Evolutionary conservation across 2,797 vertebrate genomes (phyloP).

Genomic region (Leptoclinus maculatus): DNA sequence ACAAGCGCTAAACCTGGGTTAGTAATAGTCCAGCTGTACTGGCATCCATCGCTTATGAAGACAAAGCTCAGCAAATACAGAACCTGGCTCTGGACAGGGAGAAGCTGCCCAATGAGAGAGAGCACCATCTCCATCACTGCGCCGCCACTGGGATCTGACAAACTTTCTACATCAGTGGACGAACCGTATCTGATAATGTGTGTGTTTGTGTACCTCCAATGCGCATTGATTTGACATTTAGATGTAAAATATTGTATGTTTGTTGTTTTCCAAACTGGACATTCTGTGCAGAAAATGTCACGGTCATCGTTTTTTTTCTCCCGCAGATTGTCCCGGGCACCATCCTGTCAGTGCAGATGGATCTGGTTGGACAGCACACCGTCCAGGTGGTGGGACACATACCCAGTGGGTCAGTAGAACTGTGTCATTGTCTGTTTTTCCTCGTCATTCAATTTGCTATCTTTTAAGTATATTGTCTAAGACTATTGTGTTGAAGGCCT

Average conservation of each 20-base stretch:
- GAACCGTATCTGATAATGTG: not conserved
- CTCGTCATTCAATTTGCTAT: not conserved
- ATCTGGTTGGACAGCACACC: slow-evolving; percentile 67
- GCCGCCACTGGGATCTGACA: not conserved
- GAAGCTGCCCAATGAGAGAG: not conserved
- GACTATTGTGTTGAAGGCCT: not conserved
- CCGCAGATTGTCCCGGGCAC: slow-evolving; percentile 71
- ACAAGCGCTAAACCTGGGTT: not conserved
- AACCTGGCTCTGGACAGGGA: not conserved
- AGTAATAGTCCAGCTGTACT: not conserved
- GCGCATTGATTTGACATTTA: slow-evolving; percentile 27
- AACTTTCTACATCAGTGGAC: not conserved
- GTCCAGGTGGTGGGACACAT: slow-evolving; percentile 90
- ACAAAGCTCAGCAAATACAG: not conserved
- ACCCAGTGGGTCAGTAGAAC: slow-evolving; percentile 88
- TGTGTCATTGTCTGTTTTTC: slow-evolving; percentile 28
- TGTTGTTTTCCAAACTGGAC: slow-evolving; percentile 29
- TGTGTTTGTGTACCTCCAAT: slow-evolving; percentile 2
- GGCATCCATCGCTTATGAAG: not conserved
- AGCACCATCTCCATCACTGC: not conserved
- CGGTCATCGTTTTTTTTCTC: slow-evolving; percentile 33
- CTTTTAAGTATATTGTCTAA: not conserved
- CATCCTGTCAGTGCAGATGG: slow-evolving; percentile 74
- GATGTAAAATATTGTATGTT: slow-evolving; percentile 9
- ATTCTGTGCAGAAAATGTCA: slow-evolving; percentile 38